A percentile compares a stretch with the other conserved stretches of the same genome.
Evolutionary conservation across 2,113 vertebrate genomes (phyloP).

Genomic region (Apistogramma diplotaenia): DNA sequence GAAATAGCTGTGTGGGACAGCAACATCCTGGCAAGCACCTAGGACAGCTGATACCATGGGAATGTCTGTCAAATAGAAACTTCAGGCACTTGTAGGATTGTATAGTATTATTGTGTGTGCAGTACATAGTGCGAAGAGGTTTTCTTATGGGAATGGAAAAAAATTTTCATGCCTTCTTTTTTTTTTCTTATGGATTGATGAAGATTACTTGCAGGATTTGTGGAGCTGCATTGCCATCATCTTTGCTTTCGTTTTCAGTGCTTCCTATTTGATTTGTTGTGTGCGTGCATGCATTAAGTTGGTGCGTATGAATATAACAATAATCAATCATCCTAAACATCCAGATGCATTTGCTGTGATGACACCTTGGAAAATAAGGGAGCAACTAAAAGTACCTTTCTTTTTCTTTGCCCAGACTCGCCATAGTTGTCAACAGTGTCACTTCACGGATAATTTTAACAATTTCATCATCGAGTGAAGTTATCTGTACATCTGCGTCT

Average conservation of each 20-base stretch:
- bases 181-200: neutral
- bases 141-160: conserved; percentile 8
- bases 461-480: neutral
- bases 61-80: conserved; percentile 53
- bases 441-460: neutral
- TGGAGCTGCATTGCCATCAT: neutral
- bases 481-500: neutral
- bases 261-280: neutral
- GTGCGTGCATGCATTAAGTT: neutral
- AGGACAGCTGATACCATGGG: conserved; percentile 73
- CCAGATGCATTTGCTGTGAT: neutral
- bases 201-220: neutral
- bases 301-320: neutral
- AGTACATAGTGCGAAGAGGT: conserved; percentile 7
- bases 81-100: conserved; percentile 42
- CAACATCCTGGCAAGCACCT: conserved; percentile 62
- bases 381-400: neutral
- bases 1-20: conserved; percentile 65
- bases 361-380: neutral
- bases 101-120: conserved; percentile 25
- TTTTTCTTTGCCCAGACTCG: neutral
- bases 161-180: neutral
- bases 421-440: neutral
- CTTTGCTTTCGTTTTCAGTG: neutral
- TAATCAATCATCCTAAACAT: neutral